phyloP scores from a whole-genome alignment of 2,888 invertebrate species.

The Oligia strigilis region DNA sequence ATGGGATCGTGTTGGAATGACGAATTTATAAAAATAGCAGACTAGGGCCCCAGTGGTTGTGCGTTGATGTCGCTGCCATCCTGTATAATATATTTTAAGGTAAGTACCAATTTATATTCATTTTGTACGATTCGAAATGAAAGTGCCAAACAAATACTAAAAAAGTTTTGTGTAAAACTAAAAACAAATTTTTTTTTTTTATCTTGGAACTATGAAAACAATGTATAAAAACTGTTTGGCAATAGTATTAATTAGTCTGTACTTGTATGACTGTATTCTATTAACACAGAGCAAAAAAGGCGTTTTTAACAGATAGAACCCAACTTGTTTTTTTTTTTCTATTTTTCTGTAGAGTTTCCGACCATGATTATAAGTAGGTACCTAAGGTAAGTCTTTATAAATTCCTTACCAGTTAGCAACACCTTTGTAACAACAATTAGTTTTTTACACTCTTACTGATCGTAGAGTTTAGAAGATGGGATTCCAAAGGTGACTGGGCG shows the following conservation, averaged over 20 bases:
- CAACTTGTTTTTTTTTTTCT: not conserved
- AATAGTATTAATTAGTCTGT: not conserved
- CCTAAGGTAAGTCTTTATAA: not conserved
- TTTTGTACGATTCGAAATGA: not conserved
- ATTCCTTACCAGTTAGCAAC: not conserved
- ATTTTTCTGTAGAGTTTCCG: not conserved
- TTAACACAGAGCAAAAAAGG: not conserved
- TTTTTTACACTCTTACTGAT: not conserved
- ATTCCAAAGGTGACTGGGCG: not conserved
- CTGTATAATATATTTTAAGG: too few relatives aligned
- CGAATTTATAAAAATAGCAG: too few relatives aligned
- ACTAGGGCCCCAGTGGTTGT: too few relatives aligned
- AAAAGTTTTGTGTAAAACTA: not conserved
- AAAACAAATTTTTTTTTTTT: not conserved
- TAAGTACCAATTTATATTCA: too few relatives aligned
- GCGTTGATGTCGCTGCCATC: not conserved
- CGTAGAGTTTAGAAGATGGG: not conserved
- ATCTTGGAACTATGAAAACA: not conserved
- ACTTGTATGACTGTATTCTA: too few relatives aligned
- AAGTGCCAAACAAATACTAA: not conserved
- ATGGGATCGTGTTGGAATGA: too few relatives aligned
- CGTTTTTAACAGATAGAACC: not conserved
- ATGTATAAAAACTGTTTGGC: not conserved
- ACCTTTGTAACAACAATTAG: not conserved
- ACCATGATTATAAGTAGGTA: not conserved